phyloP scores from a whole-genome alignment of 2,797 vertebrate species.

The Cossypha dichroa region DNA sequence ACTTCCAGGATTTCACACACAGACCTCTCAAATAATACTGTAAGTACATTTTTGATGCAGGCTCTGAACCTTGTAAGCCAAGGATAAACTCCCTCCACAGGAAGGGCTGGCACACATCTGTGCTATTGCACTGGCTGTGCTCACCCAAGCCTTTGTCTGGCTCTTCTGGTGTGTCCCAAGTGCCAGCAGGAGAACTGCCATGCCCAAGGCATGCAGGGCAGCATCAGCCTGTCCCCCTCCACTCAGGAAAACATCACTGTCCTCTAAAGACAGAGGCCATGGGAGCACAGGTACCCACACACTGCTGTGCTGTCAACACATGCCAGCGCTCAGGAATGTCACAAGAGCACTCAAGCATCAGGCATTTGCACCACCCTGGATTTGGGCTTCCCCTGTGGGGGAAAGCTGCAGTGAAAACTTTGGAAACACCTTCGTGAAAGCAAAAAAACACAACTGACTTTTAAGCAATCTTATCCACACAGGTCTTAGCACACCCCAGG shows the following conservation, averaged over 20 bases:
- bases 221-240: not conserved
- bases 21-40: not conserved
- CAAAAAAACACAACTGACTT: not conserved
- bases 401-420: not conserved
- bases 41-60: not conserved
- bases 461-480: not conserved
- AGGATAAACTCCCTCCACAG: not conserved
- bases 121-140: fast-evolving
- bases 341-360: not conserved
- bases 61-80: not conserved
- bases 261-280: not conserved
- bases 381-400: not conserved
- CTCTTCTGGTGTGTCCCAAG: not conserved
- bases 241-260: not conserved
- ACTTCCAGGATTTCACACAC: not conserved
- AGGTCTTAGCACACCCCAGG: not conserved
- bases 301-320: not conserved
- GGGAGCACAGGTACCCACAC: not conserved
- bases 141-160: not conserved
- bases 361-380: not conserved
- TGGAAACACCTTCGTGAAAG: not conserved
- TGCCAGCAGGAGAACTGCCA: not conserved
- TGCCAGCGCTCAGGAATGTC: not conserved
- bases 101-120: not conserved
- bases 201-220: fast-evolving